Evolutionary conservation across 2,888 invertebrate species (phyloP).

Genomic region (Cecidostiba fungosa): DNA sequence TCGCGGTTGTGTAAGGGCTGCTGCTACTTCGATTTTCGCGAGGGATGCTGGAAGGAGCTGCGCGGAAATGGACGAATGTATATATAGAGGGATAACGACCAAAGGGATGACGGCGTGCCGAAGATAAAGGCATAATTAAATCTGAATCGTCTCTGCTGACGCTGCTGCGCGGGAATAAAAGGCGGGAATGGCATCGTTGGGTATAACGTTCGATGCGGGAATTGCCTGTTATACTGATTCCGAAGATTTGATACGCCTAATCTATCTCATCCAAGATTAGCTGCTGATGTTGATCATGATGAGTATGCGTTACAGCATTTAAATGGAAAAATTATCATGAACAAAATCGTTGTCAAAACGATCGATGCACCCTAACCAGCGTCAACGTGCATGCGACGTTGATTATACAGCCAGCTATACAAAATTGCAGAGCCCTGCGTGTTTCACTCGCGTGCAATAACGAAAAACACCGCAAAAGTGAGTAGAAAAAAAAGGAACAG

Average conservation of each 20-base stretch:
- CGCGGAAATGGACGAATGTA: not conserved
- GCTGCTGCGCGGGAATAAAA: not conserved
- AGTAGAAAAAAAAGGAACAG: not conserved
- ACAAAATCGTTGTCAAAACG: not conserved
- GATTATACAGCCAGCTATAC: not conserved
- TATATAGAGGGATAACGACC: conserved; percentile 1
- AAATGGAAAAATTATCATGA: not conserved
- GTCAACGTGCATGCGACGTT: not conserved
- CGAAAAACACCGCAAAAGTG: not conserved
- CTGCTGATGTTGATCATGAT: no score
- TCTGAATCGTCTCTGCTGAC: conserved; percentile 33
- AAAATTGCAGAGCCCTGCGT: not conserved
- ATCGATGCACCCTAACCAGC: not conserved
- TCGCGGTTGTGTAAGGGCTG: conserved; percentile 13
- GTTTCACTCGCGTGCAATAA: not conserved
- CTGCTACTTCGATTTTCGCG: conserved; percentile 3
- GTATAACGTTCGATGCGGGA: not conserved
- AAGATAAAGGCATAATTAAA: conserved; percentile 55
- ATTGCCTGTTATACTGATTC: not conserved
- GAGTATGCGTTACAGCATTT: not conserved
- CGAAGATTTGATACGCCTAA: not conserved
- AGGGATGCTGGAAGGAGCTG: conserved; percentile 14
- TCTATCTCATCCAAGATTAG: not conserved
- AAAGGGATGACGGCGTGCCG: conserved; percentile 38
- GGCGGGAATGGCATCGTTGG: not conserved